These are phyloP conservation scores for Chromis chromis DNA, from an alignment of 2,797 vertebrate species.

Conservation along the genomic window DNA sequence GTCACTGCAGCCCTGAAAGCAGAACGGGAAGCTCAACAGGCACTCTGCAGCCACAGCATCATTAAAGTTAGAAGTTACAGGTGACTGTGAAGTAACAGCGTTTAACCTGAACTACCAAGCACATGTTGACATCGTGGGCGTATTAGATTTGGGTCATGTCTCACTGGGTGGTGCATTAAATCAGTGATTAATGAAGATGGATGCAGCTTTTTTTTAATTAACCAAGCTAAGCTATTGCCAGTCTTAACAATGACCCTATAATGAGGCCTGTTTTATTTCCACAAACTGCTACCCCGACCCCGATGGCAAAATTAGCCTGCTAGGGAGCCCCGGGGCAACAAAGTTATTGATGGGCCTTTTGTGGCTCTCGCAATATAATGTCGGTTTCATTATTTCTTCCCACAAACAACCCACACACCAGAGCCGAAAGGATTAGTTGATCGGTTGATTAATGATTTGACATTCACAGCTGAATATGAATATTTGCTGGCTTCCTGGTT, in stretches of 20 bases:
- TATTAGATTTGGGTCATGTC: conserved; percentile 3
- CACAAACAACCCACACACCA: too few species aligned
- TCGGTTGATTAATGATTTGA: background rate
- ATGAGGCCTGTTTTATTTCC: too few species aligned
- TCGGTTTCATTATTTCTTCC: too few species aligned
- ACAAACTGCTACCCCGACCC: background rate
- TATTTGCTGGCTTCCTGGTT: background rate
- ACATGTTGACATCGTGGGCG: conserved; percentile 1
- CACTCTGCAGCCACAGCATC: background rate
- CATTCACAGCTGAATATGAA: background rate
- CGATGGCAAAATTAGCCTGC: background rate
- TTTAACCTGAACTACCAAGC: background rate
- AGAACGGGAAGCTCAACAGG: background rate
- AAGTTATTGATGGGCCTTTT: background rate
- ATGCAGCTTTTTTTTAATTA: background rate
- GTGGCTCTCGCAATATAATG: too few species aligned
- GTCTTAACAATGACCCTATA: background rate
- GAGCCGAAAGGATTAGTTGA: background rate
- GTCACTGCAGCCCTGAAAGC: too few species aligned
- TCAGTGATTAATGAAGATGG: conserved; percentile 11
- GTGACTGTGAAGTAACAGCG: conserved; percentile 4
- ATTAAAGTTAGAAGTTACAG: background rate
- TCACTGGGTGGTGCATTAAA: conserved; percentile 7
- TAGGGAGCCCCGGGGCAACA: background rate
- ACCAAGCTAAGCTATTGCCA: background rate